Evolutionary conservation across 2,888 invertebrate species (phyloP).

Genomic region (Ethmia dodecea): DNA sequence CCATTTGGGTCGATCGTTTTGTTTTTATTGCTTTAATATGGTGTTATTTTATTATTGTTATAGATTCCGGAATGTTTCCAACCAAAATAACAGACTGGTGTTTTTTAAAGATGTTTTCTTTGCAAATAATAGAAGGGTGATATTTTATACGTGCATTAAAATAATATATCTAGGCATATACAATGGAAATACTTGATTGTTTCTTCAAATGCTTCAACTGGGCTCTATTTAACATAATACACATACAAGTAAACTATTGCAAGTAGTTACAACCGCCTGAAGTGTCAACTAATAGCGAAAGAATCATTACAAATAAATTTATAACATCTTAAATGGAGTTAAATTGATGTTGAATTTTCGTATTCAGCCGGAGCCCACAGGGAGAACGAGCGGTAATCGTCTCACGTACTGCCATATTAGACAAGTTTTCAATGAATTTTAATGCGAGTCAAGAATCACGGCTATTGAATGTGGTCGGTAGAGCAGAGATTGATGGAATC

Average conservation of each 20-base stretch:
- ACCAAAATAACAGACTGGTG: too few species aligned
- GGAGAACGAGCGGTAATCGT: conserved; percentile 29
- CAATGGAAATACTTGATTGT: too few species aligned
- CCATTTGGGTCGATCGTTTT: conserved; percentile 6
- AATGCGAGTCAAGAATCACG: conserved; percentile 30
- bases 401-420: conserved; percentile 47
- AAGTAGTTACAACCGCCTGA: conserved; percentile 15
- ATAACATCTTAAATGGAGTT: conserved; percentile 33
- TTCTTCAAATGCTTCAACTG: too few species aligned
- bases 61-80: conserved; percentile 7
- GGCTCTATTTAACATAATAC: too few species aligned
- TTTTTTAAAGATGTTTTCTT: too few species aligned
- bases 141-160: too few species aligned
- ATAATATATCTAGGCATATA: too few species aligned
- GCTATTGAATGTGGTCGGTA: conserved; percentile 16
- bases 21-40: conserved; percentile 13
- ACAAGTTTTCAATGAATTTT: conserved; percentile 59
- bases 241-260: too few species aligned
- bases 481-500: conserved; percentile 25
- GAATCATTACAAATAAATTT: conserved; percentile 33
- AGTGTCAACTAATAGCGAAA: conserved; percentile 17
- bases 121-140: too few species aligned
- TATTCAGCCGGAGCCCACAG: conserved; percentile 27
- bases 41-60: conserved; percentile 8
- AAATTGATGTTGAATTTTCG: conserved; percentile 41